These are phyloP conservation scores for Ormyrus labotus DNA, from an alignment of 2,888 invertebrate species.

Conservation along the genomic window DNA sequence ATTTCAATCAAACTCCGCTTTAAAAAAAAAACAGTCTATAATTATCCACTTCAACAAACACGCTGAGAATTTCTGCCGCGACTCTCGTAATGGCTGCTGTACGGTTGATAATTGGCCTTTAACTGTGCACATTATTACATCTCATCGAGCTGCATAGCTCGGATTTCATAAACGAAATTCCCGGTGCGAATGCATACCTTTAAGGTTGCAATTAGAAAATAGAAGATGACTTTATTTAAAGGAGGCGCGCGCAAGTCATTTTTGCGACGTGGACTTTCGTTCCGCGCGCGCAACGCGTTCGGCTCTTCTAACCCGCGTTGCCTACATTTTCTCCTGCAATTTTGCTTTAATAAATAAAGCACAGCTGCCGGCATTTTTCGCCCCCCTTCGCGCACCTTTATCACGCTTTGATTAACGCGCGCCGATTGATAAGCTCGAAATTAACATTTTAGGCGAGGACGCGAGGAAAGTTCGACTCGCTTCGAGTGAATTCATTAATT, in stretches of 20 bases:
- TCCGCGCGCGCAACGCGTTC: too few species aligned
- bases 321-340: slow-evolving; percentile 53
- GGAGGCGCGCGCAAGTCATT: not conserved
- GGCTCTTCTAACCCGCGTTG: slow-evolving; percentile 7
- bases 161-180: not conserved
- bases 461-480: too few species aligned
- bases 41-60: too few species aligned
- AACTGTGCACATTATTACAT: too few species aligned
- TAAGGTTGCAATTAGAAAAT: slow-evolving; percentile 20
- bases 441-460: too few species aligned
- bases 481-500: too few species aligned
- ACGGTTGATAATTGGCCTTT: too few species aligned
- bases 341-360: slow-evolving; percentile 37
- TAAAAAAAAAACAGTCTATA: too few species aligned
- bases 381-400: slow-evolving; percentile 20
- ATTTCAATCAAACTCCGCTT: too few species aligned
- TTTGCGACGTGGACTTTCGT: slow-evolving; percentile 27
- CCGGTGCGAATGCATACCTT: not conserved
- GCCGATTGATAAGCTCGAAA: too few species aligned
- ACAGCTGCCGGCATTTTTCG: slow-evolving; percentile 19
- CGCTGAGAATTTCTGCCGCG: too few species aligned
- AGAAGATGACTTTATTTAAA: slow-evolving; percentile 13
- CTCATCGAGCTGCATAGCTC: not conserved
- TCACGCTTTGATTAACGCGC: slow-evolving; percentile 6
- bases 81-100: too few species aligned